phyloP scores from a whole-genome alignment of 2,113 vertebrate species.

The Callipepla squamata region DNA sequence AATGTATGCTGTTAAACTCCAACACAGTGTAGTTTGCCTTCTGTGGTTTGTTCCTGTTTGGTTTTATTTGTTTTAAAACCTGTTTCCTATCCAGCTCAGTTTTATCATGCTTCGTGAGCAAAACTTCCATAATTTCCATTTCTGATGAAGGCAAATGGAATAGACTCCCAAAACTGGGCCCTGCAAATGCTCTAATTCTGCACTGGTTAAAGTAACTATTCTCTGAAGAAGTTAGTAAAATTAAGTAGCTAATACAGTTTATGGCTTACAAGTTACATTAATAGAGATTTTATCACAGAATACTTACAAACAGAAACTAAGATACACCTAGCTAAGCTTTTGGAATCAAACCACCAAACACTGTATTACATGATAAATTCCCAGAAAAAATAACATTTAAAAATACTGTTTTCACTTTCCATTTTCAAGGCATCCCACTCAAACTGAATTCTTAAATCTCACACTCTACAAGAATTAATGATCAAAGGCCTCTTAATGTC shows the following conservation, averaged over 20 bases:
- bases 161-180: background rate
- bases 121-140: background rate
- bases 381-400: background rate
- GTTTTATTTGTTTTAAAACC: background rate
- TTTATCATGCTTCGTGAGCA: background rate
- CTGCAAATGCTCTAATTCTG: background rate
- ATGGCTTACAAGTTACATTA: background rate
- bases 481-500: background rate
- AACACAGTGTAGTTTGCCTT: background rate
- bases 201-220: background rate
- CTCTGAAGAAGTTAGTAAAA: background rate
- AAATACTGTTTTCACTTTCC: background rate
- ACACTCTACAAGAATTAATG: background rate
- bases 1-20: background rate
- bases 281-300: background rate
- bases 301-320: background rate
- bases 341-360: background rate
- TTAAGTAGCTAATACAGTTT: background rate
- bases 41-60: background rate
- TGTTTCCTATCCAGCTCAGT: background rate
- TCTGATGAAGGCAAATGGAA: background rate
- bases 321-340: background rate
- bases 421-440: background rate
- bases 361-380: background rate
- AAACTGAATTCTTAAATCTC: background rate